Evolutionary conservation across 2,888 invertebrate species (phyloP), one percentile per base, ranked within the genome.

Genomic region (Amphipyra berbera): DNA sequence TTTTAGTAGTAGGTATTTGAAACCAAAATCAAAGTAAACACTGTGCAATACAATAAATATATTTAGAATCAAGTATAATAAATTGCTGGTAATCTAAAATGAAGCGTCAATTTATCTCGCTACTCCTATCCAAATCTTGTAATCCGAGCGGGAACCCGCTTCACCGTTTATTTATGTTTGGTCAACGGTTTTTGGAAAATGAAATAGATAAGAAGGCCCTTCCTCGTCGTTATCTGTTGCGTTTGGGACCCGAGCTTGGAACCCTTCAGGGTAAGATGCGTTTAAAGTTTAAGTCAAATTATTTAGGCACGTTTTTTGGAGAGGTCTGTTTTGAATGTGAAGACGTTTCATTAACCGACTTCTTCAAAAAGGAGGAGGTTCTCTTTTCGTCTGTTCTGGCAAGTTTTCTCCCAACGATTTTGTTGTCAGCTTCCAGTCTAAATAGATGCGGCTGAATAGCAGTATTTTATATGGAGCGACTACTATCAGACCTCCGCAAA

Each of bases 101-200:
- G 50, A 68, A 61, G 63, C 58, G 50, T 61, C 69, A 63, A 68
- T 72, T 77, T 68, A 78, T 79, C 68, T 65, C 44, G 2, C 6
- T 45, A 52, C 56, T 52, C 74, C 53, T 76, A 83, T 83, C 84
- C 76, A 76, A 57, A 57, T 61, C 73, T 68, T 58, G 30, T 61
- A 54, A 76, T 82, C 84, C 54, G 54, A 62, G 73, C 46, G 42
- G 41, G 62, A 82, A 89, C 91, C 90, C 91, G 81, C 88, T 88
- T 91, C 89, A 88, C 79, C 85, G 83, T 87, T 87, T 92, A 93
- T 93, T 93, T 93, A 92, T 92, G 91, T 90, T 85, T 88, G 90
- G 89, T 87, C 88, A 88, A 87, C 86, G 86, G 85, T 86, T 87
- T 88, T 87, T 86, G 72, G 85, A 86, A 90, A 90, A 90, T 90